A percentile compares a stretch with the other conserved stretches of the same genome.
phyloP scores from a whole-genome alignment of 2,888 invertebrate species.

The Agonopterix subpropinquella region DNA sequence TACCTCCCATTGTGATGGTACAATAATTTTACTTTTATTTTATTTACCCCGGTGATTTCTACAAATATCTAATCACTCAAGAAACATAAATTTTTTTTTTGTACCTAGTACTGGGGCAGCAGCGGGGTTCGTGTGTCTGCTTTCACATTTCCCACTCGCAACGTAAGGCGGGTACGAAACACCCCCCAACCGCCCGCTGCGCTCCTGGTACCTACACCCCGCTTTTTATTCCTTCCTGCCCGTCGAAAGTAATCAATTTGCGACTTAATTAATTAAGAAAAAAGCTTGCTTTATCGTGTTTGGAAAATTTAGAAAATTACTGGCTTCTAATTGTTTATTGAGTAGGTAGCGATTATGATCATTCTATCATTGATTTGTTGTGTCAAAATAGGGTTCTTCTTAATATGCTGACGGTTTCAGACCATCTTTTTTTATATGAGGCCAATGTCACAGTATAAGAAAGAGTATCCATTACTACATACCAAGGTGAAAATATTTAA shows the following conservation, averaged over 20 bases:
- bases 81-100: slow-evolving; percentile 25
- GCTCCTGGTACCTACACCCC: slow-evolving; percentile 63
- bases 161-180: slow-evolving; percentile 54
- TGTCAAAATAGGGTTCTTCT: no score
- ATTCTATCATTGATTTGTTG: no score
- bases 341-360: neutral
- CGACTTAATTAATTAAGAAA: slow-evolving; percentile 74
- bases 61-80: no score
- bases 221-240: slow-evolving; percentile 69
- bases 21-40: no score
- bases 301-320: slow-evolving; percentile 13
- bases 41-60: no score
- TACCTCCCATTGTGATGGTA: no score
- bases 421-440: no score
- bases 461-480: no score
- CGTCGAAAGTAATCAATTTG: slow-evolving; percentile 75
- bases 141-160: slow-evolving; percentile 74
- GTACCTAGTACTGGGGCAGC: slow-evolving; percentile 52
- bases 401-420: no score
- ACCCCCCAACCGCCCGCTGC: slow-evolving; percentile 34
- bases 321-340: no score
- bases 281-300: slow-evolving; percentile 36
- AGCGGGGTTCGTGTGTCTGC: slow-evolving; percentile 75
- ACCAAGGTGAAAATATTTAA: no score
- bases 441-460: no score